Percentiles rank a stretch among this genome's conserved stretches.
phyloP scores from a whole-genome alignment of 2,797 vertebrate genomes.

The Babyrousa celebensis region DNA sequence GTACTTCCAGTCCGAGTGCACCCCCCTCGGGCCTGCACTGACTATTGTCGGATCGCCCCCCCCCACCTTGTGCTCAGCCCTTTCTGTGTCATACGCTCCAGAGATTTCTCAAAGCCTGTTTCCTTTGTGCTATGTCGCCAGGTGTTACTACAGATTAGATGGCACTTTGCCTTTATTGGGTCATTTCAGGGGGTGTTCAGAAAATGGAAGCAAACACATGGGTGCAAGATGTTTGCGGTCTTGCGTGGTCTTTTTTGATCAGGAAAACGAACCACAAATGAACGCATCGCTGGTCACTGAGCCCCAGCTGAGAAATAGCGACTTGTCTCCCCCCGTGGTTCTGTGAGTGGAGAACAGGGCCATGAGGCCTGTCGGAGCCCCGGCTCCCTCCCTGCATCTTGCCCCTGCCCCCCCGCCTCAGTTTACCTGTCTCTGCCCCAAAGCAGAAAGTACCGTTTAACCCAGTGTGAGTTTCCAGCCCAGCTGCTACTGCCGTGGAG shows the following conservation, averaged over 20 bases:
- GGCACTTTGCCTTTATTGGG: background rate
- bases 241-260: background rate
- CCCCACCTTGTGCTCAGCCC: background rate
- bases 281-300: background rate
- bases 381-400: accelerated
- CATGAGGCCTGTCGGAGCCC: no score
- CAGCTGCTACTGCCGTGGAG: background rate
- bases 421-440: no score
- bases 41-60: accelerated
- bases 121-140: background rate
- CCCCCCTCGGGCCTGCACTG: background rate
- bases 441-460: background rate
- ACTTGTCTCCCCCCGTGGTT: accelerated
- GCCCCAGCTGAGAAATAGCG: background rate
- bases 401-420: background rate
- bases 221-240: background rate
- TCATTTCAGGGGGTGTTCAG: background rate
- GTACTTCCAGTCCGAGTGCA: accelerated
- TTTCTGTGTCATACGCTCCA: accelerated
- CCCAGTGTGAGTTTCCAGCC: background rate
- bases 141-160: no score
- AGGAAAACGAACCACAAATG: background rate
- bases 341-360: background rate
- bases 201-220: background rate
- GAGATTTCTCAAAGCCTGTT: background rate